These are phyloP conservation scores for Liopterus haemorrhoidalis DNA, from an alignment of 2,888 invertebrate species.

Conservation along the genomic window DNA sequence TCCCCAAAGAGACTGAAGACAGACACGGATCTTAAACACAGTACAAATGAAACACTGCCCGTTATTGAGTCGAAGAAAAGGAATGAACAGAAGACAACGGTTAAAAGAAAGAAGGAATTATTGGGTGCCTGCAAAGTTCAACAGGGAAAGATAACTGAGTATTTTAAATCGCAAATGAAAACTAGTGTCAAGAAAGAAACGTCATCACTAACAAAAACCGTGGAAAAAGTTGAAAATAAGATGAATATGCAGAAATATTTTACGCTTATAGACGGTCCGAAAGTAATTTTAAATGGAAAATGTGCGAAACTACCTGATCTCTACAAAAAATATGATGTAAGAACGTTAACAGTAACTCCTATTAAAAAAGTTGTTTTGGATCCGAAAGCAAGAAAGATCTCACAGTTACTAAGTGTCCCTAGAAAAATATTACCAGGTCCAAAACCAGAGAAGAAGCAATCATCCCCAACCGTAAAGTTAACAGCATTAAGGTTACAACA, in stretches of 20 bases:
- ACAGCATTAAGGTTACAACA: slow-evolving; percentile 42
- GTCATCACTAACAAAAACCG: slow-evolving; percentile 16
- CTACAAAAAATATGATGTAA: slow-evolving; percentile 38
- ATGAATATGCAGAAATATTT: slow-evolving; percentile 31
- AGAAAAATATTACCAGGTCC: slow-evolving; percentile 46
- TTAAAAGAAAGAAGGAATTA: slow-evolving; percentile 19
- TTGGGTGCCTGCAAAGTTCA: slow-evolving; percentile 40
- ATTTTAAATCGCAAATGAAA: slow-evolving; percentile 79
- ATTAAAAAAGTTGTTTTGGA: slow-evolving; percentile 38
- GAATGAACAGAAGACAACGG: slow-evolving; percentile 24
- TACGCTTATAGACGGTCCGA: slow-evolving; percentile 38
- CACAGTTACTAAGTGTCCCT: slow-evolving; percentile 38
- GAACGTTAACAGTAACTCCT: slow-evolving; percentile 39
- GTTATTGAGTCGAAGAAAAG: slow-evolving; percentile 19
- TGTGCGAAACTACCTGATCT: slow-evolving; percentile 18
- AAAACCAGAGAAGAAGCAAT: slow-evolving; percentile 37
- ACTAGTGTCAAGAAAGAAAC: slow-evolving; percentile 45
- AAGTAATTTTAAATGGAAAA: slow-evolving; percentile 22
- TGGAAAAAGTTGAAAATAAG: slow-evolving; percentile 6
- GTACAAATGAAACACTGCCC: slow-evolving; percentile 16
- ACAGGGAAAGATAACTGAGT: slow-evolving; percentile 79
- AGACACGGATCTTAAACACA: slow-evolving; percentile 28
- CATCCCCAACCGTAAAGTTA: slow-evolving; percentile 40
- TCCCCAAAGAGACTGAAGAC: slow-evolving; percentile 38
- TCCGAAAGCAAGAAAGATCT: slow-evolving; percentile 37